A percentile compares a stretch with the other conserved stretches of the same genome.
These are phyloP conservation scores for Dermatemys mawii DNA, from an alignment of 2,113 vertebrate genomes.

Conservation along the genomic window DNA sequence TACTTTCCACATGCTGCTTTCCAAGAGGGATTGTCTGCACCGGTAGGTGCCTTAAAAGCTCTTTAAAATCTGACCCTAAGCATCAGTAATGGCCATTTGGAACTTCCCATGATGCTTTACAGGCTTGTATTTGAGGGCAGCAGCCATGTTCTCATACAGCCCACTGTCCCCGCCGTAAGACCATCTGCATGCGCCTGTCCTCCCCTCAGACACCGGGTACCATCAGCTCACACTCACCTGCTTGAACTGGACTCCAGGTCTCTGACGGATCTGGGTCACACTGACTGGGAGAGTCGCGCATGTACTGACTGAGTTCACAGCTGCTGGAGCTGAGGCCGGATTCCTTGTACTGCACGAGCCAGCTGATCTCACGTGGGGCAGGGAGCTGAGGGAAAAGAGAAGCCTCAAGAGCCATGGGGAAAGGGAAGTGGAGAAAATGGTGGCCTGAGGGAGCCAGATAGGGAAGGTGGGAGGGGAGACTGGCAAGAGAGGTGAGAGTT, in stretches of 20 bases:
- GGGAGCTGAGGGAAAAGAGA: background rate
- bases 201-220: background rate
- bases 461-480: background rate
- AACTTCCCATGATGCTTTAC: background rate
- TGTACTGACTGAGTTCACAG: conserved; percentile 91
- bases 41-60: background rate
- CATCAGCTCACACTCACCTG: conserved; percentile 68
- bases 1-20: background rate
- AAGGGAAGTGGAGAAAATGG: background rate
- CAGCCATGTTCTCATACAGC: background rate
- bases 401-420: background rate
- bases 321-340: conserved; percentile 90
- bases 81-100: background rate
- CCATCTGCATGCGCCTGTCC: too few relatives aligned
- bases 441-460: background rate
- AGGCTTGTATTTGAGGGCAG: background rate
- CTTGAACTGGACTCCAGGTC: conserved; percentile 54
- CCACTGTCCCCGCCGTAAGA: background rate
- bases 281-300: conserved; percentile 62
- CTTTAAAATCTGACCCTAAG: background rate
- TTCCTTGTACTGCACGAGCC: conserved; percentile 82
- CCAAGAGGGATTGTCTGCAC: background rate
- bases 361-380: conserved; percentile 61
- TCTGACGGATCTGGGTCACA: background rate
- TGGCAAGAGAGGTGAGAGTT: background rate